These are phyloP conservation scores for Thunnus thynnus DNA, from an alignment of 2,113 vertebrate genomes.

Conservation along the genomic window DNA sequence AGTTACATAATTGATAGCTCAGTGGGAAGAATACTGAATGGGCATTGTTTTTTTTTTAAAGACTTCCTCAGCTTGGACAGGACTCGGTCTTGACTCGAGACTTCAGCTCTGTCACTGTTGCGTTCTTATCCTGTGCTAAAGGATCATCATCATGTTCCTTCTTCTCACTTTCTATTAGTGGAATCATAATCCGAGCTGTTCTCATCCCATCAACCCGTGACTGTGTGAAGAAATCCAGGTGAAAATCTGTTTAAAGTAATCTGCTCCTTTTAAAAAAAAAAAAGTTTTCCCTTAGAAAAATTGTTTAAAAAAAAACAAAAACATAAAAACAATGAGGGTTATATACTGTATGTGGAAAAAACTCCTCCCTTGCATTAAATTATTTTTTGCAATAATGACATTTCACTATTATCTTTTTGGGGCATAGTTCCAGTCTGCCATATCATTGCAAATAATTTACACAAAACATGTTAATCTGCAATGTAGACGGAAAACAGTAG, in stretches of 20 bases:
- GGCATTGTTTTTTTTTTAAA: background rate
- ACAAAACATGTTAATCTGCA: background rate
- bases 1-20: background rate
- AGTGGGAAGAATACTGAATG: background rate
- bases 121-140: background rate
- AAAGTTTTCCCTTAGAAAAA: too few species aligned
- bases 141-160: too few species aligned
- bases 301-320: too few species aligned
- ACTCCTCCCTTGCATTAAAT: background rate
- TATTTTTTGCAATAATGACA: background rate
- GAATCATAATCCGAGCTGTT: background rate
- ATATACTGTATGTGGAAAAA: too few species aligned
- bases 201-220: too few species aligned
- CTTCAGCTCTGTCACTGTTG: background rate
- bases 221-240: too few species aligned
- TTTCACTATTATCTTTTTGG: background rate
- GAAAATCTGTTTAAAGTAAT: background rate
- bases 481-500: conserved; percentile 9
- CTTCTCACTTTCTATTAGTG: too few species aligned
- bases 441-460: conserved; percentile 24
- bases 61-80: too few species aligned
- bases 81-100: background rate
- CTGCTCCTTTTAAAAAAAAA: too few species aligned
- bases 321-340: too few species aligned
- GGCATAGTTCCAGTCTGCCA: background rate